Evolutionary conservation across 1,140 invertebrate species (phyloP).

Genomic region (Diabrotica virgifera): DNA sequence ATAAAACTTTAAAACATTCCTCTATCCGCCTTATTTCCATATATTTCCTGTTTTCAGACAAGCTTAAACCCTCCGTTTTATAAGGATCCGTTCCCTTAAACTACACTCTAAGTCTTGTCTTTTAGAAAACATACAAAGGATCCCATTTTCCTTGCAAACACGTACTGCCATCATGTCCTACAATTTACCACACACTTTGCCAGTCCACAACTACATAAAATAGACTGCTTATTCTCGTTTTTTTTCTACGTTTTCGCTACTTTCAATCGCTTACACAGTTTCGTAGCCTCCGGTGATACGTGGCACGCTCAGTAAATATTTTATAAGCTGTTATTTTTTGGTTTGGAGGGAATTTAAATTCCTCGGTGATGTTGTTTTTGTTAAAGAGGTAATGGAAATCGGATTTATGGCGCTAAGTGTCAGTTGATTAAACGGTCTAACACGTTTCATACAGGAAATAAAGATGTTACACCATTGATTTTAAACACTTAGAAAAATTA

Average conservation of each 20-base stretch:
- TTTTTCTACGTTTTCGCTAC: constrained; percentile 7
- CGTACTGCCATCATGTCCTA: constrained; percentile 11
- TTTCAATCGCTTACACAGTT: constrained; percentile 7
- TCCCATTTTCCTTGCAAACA: constrained; percentile 9
- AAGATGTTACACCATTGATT: no score
- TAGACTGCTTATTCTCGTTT: constrained; percentile 6
- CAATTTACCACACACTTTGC: constrained; percentile 19
- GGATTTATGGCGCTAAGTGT: no score
- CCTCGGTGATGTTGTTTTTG: no score
- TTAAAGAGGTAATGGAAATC: no score
- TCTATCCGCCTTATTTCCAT: no score
- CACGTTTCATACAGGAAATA: no score
- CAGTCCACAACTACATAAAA: constrained; percentile 18
- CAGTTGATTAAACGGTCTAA: no score
- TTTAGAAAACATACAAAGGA: constrained; percentile 9
- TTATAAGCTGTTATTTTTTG: constrained; percentile 1
- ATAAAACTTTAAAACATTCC: no score
- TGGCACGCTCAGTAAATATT: constrained; percentile 7
- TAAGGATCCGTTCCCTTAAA: not conserved
- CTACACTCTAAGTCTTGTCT: not conserved
- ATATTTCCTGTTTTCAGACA: not conserved
- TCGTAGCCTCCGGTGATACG: constrained; percentile 5
- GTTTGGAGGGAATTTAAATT: no score
- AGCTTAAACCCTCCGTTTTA: not conserved
- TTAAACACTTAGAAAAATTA: no score